Conservation (phyloP, 1,140 invertebrate species). For the Hormaphis cornu region DNA sequence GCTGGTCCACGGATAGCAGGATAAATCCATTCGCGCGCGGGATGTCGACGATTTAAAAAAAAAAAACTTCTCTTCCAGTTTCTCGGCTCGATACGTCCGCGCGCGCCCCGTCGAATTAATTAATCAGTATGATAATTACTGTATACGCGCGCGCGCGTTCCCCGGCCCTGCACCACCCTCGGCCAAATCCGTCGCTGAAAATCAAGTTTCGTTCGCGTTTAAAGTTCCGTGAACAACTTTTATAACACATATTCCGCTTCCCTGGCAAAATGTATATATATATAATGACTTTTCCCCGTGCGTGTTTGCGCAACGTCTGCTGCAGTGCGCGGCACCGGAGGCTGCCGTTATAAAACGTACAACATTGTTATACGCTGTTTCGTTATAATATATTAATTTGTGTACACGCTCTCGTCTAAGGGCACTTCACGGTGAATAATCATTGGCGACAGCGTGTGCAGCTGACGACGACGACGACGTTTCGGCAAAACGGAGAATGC, state of each 20-base stretch:
- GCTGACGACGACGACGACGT: conserved; percentile 26
- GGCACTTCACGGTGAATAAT: conserved; percentile 27
- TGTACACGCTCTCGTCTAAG: neutral
- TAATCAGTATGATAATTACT: too few species aligned
- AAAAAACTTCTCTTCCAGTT: conserved; percentile 16
- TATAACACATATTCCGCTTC: neutral
- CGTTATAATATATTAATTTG: too few species aligned
- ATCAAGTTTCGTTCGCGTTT: conserved; percentile 28
- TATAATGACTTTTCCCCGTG: too few species aligned
- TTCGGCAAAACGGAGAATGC: conserved; percentile 19
- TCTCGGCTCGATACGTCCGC: conserved; percentile 2
- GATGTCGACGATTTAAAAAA: conserved; percentile 20
- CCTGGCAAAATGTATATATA: neutral
- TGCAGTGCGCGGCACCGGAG: neutral
- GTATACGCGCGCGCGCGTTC: neutral
- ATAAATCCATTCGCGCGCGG: conserved; percentile 25
- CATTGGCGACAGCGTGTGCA: too few species aligned
- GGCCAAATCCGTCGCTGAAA: neutral
- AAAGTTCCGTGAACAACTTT: conserved; percentile 28
- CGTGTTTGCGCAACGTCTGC: neutral
- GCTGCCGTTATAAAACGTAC: neutral
- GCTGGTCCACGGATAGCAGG: too few species aligned
- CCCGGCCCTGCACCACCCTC: neutral
- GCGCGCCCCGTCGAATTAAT: conserved; percentile 10
- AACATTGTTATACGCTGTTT: too few species aligned